Evolutionary conservation across 1,140 invertebrate genomes (phyloP).

Genomic region (Penaeus indicus): DNA sequence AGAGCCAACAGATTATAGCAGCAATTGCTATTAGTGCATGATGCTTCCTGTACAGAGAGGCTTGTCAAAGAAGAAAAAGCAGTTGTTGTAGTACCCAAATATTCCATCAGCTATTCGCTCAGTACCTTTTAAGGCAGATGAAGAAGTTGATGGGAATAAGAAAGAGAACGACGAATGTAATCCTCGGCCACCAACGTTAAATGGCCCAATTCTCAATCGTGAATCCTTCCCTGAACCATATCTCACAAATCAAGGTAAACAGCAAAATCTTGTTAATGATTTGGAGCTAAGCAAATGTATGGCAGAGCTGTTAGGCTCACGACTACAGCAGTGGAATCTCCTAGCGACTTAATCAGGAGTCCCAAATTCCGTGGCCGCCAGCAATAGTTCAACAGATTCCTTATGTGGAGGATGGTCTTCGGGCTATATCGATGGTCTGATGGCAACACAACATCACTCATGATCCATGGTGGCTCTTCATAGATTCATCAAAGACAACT

Average conservation of each 20-base stretch:
- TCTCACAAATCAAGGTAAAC: neutral
- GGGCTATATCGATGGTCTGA: neutral
- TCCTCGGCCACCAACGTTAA: neutral
- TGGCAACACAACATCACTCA: neutral
- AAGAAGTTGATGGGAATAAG: too few species aligned
- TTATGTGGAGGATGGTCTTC: neutral
- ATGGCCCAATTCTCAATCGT: neutral
- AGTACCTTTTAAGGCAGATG: too few species aligned
- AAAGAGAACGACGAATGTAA: too few species aligned
- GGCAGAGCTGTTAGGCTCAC: neutral
- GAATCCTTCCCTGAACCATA: neutral
- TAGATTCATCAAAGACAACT: neutral
- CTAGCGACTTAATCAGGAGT: neutral
- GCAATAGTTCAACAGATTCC: neutral
- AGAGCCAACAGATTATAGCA: too few species aligned
- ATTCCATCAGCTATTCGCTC: too few species aligned
- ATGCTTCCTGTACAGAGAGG: too few species aligned
- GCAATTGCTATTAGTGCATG: too few species aligned
- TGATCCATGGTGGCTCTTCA: neutral
- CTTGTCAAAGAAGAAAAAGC: too few species aligned
- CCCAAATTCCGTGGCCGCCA: neutral
- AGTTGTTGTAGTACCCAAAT: too few species aligned
- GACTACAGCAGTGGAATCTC: constrained; percentile 1
- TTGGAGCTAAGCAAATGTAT: neutral
- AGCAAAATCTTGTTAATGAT: neutral